Base-by-base conservation (phyloP, 2,113 vertebrate species). In the Alethe castanea region DNA sequence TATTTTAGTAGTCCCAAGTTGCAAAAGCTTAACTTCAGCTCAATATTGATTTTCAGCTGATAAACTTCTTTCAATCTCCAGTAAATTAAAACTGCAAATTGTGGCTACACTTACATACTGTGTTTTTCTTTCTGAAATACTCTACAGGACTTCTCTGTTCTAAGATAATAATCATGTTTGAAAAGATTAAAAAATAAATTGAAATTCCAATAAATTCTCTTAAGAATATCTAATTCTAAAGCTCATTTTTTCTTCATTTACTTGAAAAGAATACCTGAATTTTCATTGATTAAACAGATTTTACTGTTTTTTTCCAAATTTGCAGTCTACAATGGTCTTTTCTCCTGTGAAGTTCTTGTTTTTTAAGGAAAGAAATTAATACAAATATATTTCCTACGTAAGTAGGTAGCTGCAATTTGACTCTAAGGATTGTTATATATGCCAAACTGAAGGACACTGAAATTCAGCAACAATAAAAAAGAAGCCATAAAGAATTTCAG, bases 51-150 rank as follows among this genome's bases (percentile, higher is more conserved):
- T 83, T 96, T 88, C 38, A 92, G 13, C 17, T 70, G 16, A 74
- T 62, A 86, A 70, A 6, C 8, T 81, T 81, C 26, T 86, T 94
- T 88, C 2, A 0, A 18, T 92, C 38, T 48, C 72, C 26, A 67
- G 26, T 78, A 83, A 83, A 90, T 91, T 88, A 88, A 81, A 93
- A 38, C 38, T 62, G 23, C 52, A 88, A 83, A 86, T 70, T 74
- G 35, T 50, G 40, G 8, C 42, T 90, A 35, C 12, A 60, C 3
- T 31, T 77, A 26, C 13, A n/a, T 38, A 15, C 3, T n/a, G 3
- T 50, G 35, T 66, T 83, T 83, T 86, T 44, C 3, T 48, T 92
- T 85, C 53, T 76, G 18, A 33, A 78, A 74, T 71, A 62, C 10
- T 64, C 15, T 80, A n/a, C 5, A 40, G 16, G 33, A 50, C 3